Evolutionary conservation across 2,113 vertebrate genomes (phyloP), one percentile per base, ranked within the genome.

Genomic region (Syngnathus scovelli): DNA sequence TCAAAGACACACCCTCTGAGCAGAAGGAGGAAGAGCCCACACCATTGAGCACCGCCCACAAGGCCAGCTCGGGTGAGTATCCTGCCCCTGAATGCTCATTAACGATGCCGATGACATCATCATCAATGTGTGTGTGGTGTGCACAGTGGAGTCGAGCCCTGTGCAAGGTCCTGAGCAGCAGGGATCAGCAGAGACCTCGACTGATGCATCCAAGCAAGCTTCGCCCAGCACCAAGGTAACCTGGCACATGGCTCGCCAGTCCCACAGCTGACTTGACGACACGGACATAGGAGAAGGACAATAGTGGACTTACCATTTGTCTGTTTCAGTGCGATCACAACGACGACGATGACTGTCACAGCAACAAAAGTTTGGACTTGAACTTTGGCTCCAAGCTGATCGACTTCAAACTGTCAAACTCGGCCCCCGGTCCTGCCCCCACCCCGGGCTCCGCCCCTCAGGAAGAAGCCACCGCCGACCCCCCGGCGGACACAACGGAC

Each of bases 281-380:
- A 33, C 27, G 27, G 27, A 33, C 41, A 2, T 11, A 41, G 41
- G 8, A 16, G 13, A 46, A 15, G 12, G 12, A 5, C 44, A 6
- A 15, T 4, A 6, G 23, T 33, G 11, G 13, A 5, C 52, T 33
- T 8, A 21, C 18, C n/a, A 6, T 13, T 36, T 37, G 52, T 27
- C 27, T 55, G 21, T 21, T 55, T 33, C 13, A 58, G 55, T 15
- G 55, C 27, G 39, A 44, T 41, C 38, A 23, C 19, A 8, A 44
- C 41, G 61, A 63, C 5, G 39, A 41, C 41, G 61, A 96, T 44
- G 94, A 98, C 81, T 89, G 90, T 4, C 90, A 92, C 80, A 99
- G 96, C 93, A 97, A 96, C 90, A 94, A 94, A 82, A 98, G 95
- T 86, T 89, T 96, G 83, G 96, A 99, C 88, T 92, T 98, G 66